Evolutionary conservation across 2,888 invertebrate genomes (phyloP), one percentile per base, ranked within the genome.

Genomic region (Muschampia plurimacula): DNA sequence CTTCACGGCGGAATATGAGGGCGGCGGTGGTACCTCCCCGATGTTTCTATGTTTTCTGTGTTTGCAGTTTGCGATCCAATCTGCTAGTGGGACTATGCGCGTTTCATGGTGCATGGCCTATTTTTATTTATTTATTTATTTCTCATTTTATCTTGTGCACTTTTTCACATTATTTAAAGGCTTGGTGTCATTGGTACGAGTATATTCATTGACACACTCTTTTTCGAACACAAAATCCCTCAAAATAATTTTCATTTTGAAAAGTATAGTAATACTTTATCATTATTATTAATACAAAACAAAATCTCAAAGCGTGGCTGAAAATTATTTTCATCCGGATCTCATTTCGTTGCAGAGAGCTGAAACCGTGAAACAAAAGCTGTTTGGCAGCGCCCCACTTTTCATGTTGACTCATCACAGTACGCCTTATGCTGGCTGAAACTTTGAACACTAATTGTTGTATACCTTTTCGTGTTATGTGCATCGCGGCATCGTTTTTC

Each of bases 321-420:
- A 72, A 66, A 67, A 72, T 72, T 52, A 74, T 74, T 76, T 70
- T 49, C 72, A 70, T 74, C 69, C 64, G 70, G 63, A 69, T 74
- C 74, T 59, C 66, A 72, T 65, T 75, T 69, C 71, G 66, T 74
- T 52, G 74, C 69, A 67, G 63, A 62, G 55, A 39, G 69, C 49
- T 67, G 52, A 70, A 67, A 76, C 72, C 69, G 71, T 66, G 59
- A 73, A 77, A 76, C 76, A 77, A 77, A 75, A 75, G 74, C 76
- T 66, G 74, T 77, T 77, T 74, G 68, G 72, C 74, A 76, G 49
- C 69, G 76, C 60, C 70, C 74, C 64, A 74, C 75, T 69, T 70
- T 69, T 74, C 15, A 52, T 69, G 69, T 68, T 62, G 71, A 69
- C 66, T 68, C 72, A 60, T 71, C 71, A 55, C 55, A 41, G 49